Conservation (phyloP, 2,888 invertebrate species). For the Agapostemon virescens region DNA sequence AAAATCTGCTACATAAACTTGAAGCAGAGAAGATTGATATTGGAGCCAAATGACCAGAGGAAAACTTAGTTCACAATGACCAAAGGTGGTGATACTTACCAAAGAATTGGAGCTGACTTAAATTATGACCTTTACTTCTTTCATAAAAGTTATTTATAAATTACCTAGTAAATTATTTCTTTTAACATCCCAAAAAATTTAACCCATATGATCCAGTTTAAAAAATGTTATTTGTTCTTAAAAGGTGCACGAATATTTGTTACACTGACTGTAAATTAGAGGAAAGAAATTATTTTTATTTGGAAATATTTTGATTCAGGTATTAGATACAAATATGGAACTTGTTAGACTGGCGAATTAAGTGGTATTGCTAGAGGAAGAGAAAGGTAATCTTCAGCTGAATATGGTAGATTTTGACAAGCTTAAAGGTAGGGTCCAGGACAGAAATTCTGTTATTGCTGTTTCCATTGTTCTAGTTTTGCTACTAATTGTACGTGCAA, state of each 20-base stretch:
- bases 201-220: no score
- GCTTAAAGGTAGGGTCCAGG: constrained; percentile 83
- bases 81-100: constrained; percentile 82
- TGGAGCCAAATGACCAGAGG: constrained; percentile 61
- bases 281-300: neutral
- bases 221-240: no score
- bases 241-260: no score
- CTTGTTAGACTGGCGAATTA: constrained; percentile 86
- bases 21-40: constrained; percentile 70
- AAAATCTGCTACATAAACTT: constrained; percentile 70
- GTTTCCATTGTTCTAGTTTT: constrained; percentile 63
- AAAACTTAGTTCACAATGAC: constrained; percentile 69
- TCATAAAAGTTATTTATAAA: no score
- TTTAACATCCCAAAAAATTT: no score
- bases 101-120: constrained; percentile 87
- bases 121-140: constrained; percentile 89
- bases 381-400: constrained; percentile 94
- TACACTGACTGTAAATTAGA: no score
- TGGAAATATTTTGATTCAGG: constrained; percentile 79
- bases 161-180: no score
- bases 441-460: constrained; percentile 66
- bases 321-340: constrained; percentile 86
- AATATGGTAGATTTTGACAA: constrained; percentile 91
- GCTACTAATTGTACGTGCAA: constrained; percentile 53
- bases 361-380: constrained; percentile 92